Evolutionary conservation across 2,797 vertebrate genomes (phyloP), one percentile per base, ranked within the genome.

Genomic region (Cichlasoma orientale): DNA sequence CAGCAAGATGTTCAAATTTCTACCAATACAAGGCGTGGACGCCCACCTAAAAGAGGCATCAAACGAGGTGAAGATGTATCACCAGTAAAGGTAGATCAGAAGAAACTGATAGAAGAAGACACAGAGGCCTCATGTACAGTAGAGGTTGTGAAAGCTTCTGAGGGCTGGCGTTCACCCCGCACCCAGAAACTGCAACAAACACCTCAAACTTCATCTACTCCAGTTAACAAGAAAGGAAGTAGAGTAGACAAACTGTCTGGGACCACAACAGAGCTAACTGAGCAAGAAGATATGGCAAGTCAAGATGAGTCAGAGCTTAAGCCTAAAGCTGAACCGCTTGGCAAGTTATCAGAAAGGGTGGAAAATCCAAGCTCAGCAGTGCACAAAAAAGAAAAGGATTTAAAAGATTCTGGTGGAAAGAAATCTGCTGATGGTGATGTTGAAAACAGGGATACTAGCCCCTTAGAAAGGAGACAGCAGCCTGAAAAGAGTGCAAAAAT

Each of bases 91-190:
- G 86, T 47, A 0, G 97, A 97, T 66, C 91, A 89, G 0, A 91
- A 93, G 29, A 97, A 97, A 88, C 77, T 63, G 1, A 87, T 85
- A 7, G 96, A 97, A 58, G 96, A 97, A 7, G 96, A 97, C 47
- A 27, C 88, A 0, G 97, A 98, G 68, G 82, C 68, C 19, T 85
- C 86, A 73, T 83, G 78, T 50, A 44, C 89, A 1, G 79, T 75
- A 0, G 98, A 99, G 74, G 88, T 92, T 54, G 89, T 91, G 9
- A 99, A 97, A 90, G 86, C 94, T 21, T 81, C 92, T 3, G 98
- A 99, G 75, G 97, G 97, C 0, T 98, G 97, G 97, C 95, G 97
- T 21, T 98, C 98, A 56, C 97, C 97, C 1, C 93, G 97, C 2
- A 96, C 97, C 11, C 97, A 98, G 80, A 99, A 98, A 87, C 57